Percentiles rank a stretch among this genome's conserved stretches.
phyloP scores from a whole-genome alignment of 2,113 vertebrate genomes.

The Ctenomys sociabilis region DNA sequence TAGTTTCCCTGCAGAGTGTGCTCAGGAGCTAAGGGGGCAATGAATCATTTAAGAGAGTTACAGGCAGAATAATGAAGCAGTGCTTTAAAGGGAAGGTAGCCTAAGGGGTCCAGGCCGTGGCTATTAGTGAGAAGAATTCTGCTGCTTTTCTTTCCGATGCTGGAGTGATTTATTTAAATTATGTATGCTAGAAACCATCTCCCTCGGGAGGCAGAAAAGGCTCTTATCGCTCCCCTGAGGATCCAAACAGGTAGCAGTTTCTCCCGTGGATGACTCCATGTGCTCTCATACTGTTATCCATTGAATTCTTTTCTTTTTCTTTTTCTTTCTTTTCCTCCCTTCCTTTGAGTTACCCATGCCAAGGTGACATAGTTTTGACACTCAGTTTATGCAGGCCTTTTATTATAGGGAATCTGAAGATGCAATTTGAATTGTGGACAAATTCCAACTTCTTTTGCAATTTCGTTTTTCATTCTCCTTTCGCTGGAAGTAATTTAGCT shows the following conservation, averaged over 20 bases:
- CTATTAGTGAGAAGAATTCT: slow-evolving; percentile 65
- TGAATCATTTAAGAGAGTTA: slow-evolving; percentile 75
- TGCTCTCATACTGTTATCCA: not conserved
- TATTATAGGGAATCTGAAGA: slow-evolving; percentile 5
- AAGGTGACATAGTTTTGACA: not conserved
- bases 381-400: slow-evolving; percentile 1
- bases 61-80: slow-evolving; percentile 73
- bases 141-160: not conserved
- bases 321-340: not conserved
- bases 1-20: slow-evolving; percentile 71
- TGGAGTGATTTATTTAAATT: slow-evolving; percentile 68
- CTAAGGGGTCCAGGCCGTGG: slow-evolving; percentile 13
- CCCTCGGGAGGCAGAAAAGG: not conserved
- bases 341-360: not conserved
- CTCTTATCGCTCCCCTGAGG: not conserved
- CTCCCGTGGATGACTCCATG: not conserved
- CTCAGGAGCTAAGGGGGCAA: slow-evolving; percentile 46
- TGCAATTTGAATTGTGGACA: slow-evolving; percentile 17
- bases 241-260: slow-evolving; percentile 52
- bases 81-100: slow-evolving; percentile 52
- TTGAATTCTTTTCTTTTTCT: not conserved
- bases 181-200: slow-evolving; percentile 49
- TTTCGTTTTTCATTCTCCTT: slow-evolving; percentile 40
- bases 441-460: slow-evolving; percentile 11
- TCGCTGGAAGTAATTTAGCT: slow-evolving; percentile 18